A percentile compares a stretch with the other conserved stretches of the same genome.
These are phyloP conservation scores for Nasonovia ribisnigri DNA, from an alignment of 2,888 invertebrate genomes.

Conservation along the genomic window DNA sequence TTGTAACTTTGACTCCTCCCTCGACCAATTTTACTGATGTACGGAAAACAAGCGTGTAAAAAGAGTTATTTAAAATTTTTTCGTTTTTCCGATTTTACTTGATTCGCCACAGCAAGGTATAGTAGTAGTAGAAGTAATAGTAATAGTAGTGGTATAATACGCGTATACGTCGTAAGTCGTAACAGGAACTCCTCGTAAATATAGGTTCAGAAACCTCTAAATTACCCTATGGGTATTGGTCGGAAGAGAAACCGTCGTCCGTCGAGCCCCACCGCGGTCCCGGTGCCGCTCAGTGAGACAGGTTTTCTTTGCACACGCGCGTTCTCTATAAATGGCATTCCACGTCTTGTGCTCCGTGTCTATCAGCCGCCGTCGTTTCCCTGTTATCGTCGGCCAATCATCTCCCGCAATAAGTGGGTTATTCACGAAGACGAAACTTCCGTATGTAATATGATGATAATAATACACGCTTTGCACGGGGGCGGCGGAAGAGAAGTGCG, in stretches of 20 bases:
- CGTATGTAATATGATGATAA: background rate
- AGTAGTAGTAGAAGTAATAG: too few species aligned
- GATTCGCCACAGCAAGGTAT: background rate
- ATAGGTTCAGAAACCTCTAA: slow-evolving; percentile 60
- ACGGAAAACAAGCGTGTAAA: background rate
- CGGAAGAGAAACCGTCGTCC: slow-evolving; percentile 57
- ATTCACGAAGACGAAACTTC: slow-evolving; percentile 51
- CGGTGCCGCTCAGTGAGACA: slow-evolving; percentile 7
- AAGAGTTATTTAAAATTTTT: background rate
- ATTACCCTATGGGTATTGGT: slow-evolving; percentile 53
- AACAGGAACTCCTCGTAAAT: slow-evolving; percentile 33
- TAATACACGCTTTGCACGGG: background rate
- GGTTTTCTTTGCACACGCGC: slow-evolving; percentile 58
- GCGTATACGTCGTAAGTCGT: background rate
- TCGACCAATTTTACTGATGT: background rate
- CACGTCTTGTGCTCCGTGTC: background rate
- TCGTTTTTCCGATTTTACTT: background rate
- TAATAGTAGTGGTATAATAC: background rate
- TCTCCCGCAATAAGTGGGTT: slow-evolving; percentile 53
- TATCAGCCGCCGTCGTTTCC: background rate
- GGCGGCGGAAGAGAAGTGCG: background rate
- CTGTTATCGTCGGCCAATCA: background rate
- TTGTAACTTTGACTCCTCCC: background rate
- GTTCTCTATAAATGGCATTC: slow-evolving; percentile 61
- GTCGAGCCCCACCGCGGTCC: background rate